Percentiles rank a stretch among this genome's conserved stretches.
phyloP scores from a whole-genome alignment of 2,113 vertebrate species.

The Laticauda laticaudata region DNA sequence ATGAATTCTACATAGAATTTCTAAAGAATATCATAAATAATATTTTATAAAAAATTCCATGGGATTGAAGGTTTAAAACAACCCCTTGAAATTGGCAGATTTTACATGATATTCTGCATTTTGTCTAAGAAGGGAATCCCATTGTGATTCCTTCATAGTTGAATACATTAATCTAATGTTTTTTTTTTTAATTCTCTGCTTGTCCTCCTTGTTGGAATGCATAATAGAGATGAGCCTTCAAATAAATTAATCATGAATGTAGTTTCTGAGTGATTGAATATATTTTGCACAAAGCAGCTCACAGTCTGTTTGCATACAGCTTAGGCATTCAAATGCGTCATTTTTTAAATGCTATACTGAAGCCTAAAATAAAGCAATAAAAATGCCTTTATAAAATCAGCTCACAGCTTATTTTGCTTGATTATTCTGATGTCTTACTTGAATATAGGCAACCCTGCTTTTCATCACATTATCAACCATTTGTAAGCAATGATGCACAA shows the following conservation, averaged over 20 bases:
- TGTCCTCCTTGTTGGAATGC: constrained; percentile 12
- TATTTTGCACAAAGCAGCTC: constrained; percentile 14
- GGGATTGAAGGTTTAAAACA: not conserved
- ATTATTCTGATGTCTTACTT: constrained; percentile 19
- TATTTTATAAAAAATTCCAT: not conserved
- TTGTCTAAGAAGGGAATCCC: not conserved
- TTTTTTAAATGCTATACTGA: not conserved
- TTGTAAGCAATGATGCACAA: constrained; percentile 22
- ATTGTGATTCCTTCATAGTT: not conserved
- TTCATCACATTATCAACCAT: constrained; percentile 6
- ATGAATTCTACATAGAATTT: not conserved
- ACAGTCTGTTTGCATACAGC: not conserved
- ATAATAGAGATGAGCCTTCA: not conserved
- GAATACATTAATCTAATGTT: constrained; percentile 25
- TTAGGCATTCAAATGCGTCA: not conserved
- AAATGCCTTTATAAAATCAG: not conserved
- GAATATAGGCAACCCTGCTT: not conserved
- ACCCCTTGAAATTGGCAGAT: not conserved
- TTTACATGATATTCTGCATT: not conserved
- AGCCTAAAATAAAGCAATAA: constrained; percentile 14
- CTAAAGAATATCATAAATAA: not conserved
- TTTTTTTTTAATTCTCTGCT: not conserved
- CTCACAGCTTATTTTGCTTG: not conserved
- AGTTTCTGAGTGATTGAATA: constrained; percentile 12
- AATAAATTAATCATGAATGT: constrained; percentile 33